Evolutionary conservation across 2,113 vertebrate species (phyloP).

Genomic region (Limanda limanda): DNA sequence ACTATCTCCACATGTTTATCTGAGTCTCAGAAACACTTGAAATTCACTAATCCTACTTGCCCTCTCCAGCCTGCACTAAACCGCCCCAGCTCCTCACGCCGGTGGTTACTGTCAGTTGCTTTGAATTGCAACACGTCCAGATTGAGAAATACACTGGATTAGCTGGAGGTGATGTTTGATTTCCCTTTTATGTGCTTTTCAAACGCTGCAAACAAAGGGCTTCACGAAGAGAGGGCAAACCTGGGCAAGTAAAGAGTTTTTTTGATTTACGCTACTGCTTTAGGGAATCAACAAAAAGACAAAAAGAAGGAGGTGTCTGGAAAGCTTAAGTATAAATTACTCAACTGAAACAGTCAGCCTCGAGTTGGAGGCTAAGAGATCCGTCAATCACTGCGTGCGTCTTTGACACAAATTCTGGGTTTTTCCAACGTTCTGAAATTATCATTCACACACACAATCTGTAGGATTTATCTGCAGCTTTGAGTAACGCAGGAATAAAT

Average conservation of each 20-base stretch:
- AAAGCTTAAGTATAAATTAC: conserved; percentile 22
- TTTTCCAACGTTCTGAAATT: conserved; percentile 43
- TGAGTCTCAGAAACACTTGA: conserved; percentile 68
- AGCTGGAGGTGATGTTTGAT: conserved; percentile 27
- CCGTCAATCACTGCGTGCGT: conserved; percentile 19
- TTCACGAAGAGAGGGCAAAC: conserved; percentile 33
- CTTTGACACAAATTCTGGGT: conserved; percentile 49
- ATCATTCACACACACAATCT: conserved; percentile 47
- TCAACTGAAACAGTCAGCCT: conserved; percentile 31
- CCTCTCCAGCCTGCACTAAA: conserved; percentile 36
- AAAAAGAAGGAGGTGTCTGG: conserved; percentile 10
- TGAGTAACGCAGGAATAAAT: conserved; percentile 47
- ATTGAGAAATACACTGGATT: conserved; percentile 21
- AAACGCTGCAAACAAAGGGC: conserved; percentile 21
- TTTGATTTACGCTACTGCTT: conserved; percentile 13
- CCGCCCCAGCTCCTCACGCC: conserved; percentile 4
- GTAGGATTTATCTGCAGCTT: conserved; percentile 59
- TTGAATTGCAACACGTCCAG: conserved; percentile 8
- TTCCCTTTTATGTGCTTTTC: conserved; percentile 38
- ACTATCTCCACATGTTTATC: conserved; percentile 73
- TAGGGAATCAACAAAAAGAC: conserved; percentile 33
- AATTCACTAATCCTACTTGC: conserved; percentile 71
- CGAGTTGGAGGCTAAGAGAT: conserved; percentile 38
- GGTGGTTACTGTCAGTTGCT: not conserved
- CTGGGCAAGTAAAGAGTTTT: conserved; percentile 29